Conservation (phyloP, 2,113 vertebrate genomes). For the Clarias gariepinus region DNA sequence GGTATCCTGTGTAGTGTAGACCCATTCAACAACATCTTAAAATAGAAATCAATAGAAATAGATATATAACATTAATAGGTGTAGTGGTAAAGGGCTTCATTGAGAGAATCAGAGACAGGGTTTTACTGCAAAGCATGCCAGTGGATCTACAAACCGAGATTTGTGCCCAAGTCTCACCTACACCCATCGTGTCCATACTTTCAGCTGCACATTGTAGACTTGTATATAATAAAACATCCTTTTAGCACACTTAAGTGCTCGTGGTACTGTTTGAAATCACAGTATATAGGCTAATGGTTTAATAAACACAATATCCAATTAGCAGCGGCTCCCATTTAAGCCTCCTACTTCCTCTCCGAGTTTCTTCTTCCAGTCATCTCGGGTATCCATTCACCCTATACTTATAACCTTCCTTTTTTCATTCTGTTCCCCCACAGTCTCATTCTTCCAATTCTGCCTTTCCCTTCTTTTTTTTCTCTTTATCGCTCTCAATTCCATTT, state of each 20-base stretch:
- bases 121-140: background rate
- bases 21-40: no score
- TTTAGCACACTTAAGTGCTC: background rate
- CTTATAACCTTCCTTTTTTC: background rate
- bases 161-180: background rate
- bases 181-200: background rate
- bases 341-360: background rate
- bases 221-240: background rate
- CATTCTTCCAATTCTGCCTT: no score
- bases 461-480: no score
- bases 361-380: background rate
- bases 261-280: background rate
- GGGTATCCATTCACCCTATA: background rate
- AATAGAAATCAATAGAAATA: no score
- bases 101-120: background rate
- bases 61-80: background rate
- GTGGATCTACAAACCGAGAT: background rate
- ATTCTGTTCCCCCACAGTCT: background rate
- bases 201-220: background rate
- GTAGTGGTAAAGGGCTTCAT: background rate
- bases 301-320: background rate
- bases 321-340: background rate
- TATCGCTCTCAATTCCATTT: no score
- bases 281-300: background rate
- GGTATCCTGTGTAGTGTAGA: no score